A percentile compares a stretch with the other conserved stretches of the same genome.
Conservation (phyloP, 35 echinoderm and acorn worm genomes). For the Apostichopus japonicus region DNA sequence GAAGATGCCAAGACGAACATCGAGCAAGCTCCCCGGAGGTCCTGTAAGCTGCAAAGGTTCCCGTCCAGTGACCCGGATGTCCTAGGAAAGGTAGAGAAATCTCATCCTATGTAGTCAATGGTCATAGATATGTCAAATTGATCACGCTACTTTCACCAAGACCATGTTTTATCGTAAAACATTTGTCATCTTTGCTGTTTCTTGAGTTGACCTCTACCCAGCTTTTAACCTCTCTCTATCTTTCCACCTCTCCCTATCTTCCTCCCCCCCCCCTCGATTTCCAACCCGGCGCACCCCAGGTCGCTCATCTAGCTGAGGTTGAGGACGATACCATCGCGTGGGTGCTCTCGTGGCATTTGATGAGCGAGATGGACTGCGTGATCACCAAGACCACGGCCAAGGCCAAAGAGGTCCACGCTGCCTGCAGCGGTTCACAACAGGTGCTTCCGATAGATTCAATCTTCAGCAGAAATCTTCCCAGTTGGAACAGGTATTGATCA, state of each 20-base stretch:
- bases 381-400: conserved; percentile 78
- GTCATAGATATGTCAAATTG: too few relatives aligned
- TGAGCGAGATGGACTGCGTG: conserved; percentile 93
- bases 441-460: conserved; percentile 94
- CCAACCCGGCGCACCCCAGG: conserved; percentile 19
- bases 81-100: conserved; percentile 68
- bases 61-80: conserved; percentile 69
- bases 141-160: too few relatives aligned
- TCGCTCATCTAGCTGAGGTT: conserved; percentile 79
- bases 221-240: too few relatives aligned
- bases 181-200: too few relatives aligned
- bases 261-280: too few relatives aligned
- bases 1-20: conserved; percentile 6
- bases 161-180: too few relatives aligned
- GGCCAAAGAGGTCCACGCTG: conserved; percentile 78
- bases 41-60: conserved; percentile 49
- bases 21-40: conserved; percentile 42
- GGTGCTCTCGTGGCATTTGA: conserved; percentile 92
- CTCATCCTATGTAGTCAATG: too few relatives aligned
- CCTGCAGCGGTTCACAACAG: conserved; percentile 72
- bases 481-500: conserved; percentile 76
- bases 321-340: conserved; percentile 80
- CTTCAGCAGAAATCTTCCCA: conserved; percentile 76
- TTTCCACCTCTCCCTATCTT: too few relatives aligned
- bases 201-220: too few relatives aligned